Conservation (phyloP, 2,113 vertebrate species). For the Mus pahari region DNA sequence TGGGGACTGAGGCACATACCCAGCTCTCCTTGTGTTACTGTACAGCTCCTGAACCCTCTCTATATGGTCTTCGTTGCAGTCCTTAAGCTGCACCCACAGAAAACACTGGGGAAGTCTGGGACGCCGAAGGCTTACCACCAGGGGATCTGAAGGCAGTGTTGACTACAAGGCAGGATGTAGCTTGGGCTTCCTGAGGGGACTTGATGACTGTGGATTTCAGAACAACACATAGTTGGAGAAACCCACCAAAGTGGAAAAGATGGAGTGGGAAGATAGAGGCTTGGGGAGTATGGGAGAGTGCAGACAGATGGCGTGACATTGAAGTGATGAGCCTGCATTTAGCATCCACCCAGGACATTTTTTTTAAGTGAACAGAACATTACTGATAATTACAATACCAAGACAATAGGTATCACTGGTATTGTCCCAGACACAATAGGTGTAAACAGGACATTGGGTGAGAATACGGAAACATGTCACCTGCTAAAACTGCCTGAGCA, state of each 20-base stretch:
- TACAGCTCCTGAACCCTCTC: background rate
- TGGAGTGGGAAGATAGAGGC: background rate
- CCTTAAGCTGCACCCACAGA: background rate
- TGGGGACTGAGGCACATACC: background rate
- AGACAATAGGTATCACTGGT: background rate
- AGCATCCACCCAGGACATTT: background rate
- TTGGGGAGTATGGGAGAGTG: background rate
- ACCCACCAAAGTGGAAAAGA: rapidly evolving
- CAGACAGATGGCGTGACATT: background rate
- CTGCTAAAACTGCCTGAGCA: background rate
- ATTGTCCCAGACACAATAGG: background rate
- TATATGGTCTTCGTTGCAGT: background rate
- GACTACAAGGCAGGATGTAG: background rate
- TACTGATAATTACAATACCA: background rate
- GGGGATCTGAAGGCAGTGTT: background rate
- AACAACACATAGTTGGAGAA: background rate
- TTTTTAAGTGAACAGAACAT: background rate
- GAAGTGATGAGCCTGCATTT: background rate
- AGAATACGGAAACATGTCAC: background rate
- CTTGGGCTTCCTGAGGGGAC: background rate
- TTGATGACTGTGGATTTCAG: background rate
- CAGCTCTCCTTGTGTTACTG: background rate
- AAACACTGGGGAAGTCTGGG: background rate
- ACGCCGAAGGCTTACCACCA: background rate
- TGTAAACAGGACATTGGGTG: background rate